These are phyloP conservation scores for Saccopteryx leptura DNA, from an alignment of 2,113 vertebrate genomes.

Conservation along the genomic window DNA sequence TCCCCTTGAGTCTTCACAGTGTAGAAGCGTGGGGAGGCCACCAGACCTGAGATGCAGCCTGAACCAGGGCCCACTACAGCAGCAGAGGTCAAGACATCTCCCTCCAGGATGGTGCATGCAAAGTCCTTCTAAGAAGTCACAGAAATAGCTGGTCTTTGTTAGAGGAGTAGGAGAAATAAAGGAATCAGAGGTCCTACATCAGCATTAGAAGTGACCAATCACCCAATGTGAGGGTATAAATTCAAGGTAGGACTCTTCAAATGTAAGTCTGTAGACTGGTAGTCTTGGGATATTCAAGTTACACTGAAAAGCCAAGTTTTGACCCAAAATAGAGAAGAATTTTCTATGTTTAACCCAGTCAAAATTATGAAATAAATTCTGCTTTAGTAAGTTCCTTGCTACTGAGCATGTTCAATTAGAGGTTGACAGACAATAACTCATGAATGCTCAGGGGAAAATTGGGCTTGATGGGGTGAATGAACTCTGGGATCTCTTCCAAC, in stretches of 20 bases:
- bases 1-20: neutral
- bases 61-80: neutral
- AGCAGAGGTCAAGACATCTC: neutral
- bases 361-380: neutral
- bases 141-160: neutral
- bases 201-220: neutral
- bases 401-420: neutral
- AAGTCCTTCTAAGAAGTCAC: neutral
- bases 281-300: neutral
- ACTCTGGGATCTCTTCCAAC: neutral
- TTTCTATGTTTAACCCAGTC: neutral
- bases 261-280: neutral
- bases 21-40: neutral
- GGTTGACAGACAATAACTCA: neutral
- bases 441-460: neutral
- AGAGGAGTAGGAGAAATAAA: neutral
- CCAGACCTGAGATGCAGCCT: neutral
- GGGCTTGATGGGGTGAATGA: neutral
- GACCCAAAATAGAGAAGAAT: neutral
- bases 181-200: neutral
- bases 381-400: neutral
- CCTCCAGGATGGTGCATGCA: neutral
- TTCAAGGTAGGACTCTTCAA: neutral
- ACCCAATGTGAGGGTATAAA: neutral
- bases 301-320: neutral